Evolutionary conservation across 92 coral and sea anemone genomes (phyloP).

Genomic region (Epizoanthus illoricatus): DNA sequence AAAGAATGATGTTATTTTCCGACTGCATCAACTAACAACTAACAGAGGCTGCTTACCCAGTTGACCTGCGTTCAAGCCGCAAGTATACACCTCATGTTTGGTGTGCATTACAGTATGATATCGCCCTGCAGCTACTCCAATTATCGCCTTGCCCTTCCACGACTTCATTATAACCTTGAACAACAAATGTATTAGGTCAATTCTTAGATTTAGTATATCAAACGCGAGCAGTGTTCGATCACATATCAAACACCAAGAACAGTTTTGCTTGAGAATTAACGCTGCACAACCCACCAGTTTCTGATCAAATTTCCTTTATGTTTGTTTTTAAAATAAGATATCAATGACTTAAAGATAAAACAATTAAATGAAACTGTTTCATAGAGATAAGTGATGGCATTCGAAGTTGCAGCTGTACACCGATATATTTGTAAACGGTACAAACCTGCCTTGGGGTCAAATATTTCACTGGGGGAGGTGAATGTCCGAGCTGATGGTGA

Average conservation of each 20-base stretch:
- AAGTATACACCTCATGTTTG: constrained; percentile 74
- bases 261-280: no score
- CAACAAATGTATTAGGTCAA: not conserved
- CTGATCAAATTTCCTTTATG: no score
- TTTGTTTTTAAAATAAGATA: no score
- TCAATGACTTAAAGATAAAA: no score
- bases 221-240: no score
- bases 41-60: constrained; percentile 57
- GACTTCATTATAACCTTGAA: constrained; percentile 66
- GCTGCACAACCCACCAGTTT: no score
- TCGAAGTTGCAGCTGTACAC: not conserved
- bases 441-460: constrained; percentile 79
- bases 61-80: constrained; percentile 92
- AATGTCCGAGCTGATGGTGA: constrained; percentile 85
- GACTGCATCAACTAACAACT: not conserved
- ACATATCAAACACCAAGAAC: no score
- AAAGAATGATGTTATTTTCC: not conserved
- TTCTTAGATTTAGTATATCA: no score
- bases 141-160: constrained; percentile 70
- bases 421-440: not conserved
- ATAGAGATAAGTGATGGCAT: not conserved
- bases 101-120: constrained; percentile 84
- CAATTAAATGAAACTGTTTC: no score
- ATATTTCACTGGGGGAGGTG: constrained; percentile 64
- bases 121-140: constrained; percentile 90